phyloP scores from a whole-genome alignment of 2,888 invertebrate genomes.

The Liposcelis brunnea region DNA sequence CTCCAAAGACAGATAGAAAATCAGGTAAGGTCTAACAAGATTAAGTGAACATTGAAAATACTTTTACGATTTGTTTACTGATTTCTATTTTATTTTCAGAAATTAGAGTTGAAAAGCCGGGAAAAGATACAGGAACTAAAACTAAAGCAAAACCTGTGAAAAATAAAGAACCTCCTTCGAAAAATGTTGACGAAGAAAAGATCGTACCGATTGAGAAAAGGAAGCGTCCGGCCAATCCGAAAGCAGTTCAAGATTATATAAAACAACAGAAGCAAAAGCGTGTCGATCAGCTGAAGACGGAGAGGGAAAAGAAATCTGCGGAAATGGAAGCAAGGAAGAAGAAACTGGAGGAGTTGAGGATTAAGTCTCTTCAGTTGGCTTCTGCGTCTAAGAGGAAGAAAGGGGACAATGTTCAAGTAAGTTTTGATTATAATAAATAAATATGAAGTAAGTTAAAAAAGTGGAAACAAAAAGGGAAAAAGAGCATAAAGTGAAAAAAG shows the following conservation, averaged over 20 bases:
- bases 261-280: conserved; percentile 35
- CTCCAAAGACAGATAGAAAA: no score
- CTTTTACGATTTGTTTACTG: no score
- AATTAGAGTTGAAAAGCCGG: no score
- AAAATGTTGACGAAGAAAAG: conserved; percentile 2
- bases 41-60: no score
- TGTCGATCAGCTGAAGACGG: conserved; percentile 24
- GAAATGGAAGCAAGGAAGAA: conserved; percentile 28
- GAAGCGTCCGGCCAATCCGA: conserved; percentile 25
- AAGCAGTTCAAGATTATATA: conserved; percentile 35
- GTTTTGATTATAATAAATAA: no score
- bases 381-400: conserved; percentile 26
- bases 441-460: no score
- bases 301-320: conserved; percentile 19
- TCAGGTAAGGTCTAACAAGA: no score
- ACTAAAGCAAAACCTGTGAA: conserved; percentile 9
- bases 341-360: conserved; percentile 29
- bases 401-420: no score
- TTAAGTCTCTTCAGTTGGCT: conserved; percentile 28
- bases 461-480: no score
- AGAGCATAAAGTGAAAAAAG: no score
- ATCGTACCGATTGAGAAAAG: conserved; percentile 12
- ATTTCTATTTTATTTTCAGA: no score
- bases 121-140: conserved; percentile 8
- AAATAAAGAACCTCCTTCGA: conserved; percentile 2